Base-by-base conservation (phyloP, 2,797 vertebrate species). In the Hoplostethus mediterraneus region DNA sequence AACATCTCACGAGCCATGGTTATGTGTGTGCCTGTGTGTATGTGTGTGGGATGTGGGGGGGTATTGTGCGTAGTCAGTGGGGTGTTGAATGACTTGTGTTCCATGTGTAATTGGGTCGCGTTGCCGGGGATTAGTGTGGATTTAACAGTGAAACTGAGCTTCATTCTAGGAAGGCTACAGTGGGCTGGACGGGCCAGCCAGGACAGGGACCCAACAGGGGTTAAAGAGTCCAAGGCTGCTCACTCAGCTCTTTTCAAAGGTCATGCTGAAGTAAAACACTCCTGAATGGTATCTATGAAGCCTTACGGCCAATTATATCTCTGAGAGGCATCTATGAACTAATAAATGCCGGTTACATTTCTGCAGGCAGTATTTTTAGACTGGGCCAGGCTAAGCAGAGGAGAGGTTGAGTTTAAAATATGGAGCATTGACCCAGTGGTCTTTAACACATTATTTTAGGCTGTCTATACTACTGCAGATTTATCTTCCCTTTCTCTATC, bases 201-300 rank as follows among this genome's bases (percentile, higher is more conserved):
- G 33, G 47, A 85, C 72, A 71, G 75, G 66, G 77, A 75, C 77
- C 81, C 70, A 30, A 25, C 7, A 25, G 79, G 75, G 73, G 83
- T 84, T 70, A 33, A 8, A 67, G 79, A 83, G 87, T 82, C 83
- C 45, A 89, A 87, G 71, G 84, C 75, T 77, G 87, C 86, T 75
- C 89, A 73, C 85, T 94, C 93, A 95, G 93, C 93, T 86, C 83
- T 92, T 94, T 83, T 88, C 56, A 87, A 94, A 94, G 93, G 93
- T 95, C 92, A 92, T 30, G 71, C 82, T 86, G 83, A 93, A 87
- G 92, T 91, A 91, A 91, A 94, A 93, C 79, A 13, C 86, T 85
- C 82, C 75, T 62, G 80, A 85, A 77, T 64, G 52, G 54, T 73
- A 80, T 85, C 65, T 86, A 79, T 85, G 82, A 85, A 87, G 82